Percentiles rank a stretch among this genome's conserved stretches.
Evolutionary conservation across 92 coral and sea anemone species (phyloP).

Genomic region (Phenganax marumi): DNA sequence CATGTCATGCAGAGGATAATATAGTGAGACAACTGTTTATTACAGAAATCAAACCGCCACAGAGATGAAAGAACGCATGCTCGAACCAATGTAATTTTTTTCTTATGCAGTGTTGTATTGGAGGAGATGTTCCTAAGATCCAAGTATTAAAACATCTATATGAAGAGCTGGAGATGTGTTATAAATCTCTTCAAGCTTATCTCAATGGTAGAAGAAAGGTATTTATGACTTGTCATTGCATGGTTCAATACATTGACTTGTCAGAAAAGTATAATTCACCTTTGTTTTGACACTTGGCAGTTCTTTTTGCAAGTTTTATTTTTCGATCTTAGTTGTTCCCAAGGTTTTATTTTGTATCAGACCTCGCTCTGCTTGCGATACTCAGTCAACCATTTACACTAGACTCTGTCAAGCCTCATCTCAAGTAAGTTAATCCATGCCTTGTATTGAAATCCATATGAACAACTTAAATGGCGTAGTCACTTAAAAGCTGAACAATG

Average conservation of each 20-base stretch:
- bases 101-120: slow-evolving; percentile 80
- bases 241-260: neutral
- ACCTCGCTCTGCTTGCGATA: slow-evolving; percentile 80
- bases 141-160: slow-evolving; percentile 86
- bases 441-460: neutral
- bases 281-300: too few relatives aligned
- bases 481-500: neutral
- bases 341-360: slow-evolving; percentile 94
- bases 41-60: neutral
- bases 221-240: neutral
- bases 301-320: neutral
- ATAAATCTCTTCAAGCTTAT: slow-evolving; percentile 86
- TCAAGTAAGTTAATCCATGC: slow-evolving; percentile 61
- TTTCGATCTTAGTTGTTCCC: slow-evolving; percentile 77
- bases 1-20: too few relatives aligned
- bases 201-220: slow-evolving; percentile 90
- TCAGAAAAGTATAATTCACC: too few relatives aligned
- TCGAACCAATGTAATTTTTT: neutral
- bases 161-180: slow-evolving; percentile 97
- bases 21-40: too few relatives aligned
- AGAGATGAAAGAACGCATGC: neutral
- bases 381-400: slow-evolving; percentile 86
- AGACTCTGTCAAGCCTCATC: slow-evolving; percentile 88
- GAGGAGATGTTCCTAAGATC: slow-evolving; percentile 96
- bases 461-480: neutral